phyloP scores from a whole-genome alignment of 2,797 vertebrate species.

The Rhabdophis nuchalis region DNA sequence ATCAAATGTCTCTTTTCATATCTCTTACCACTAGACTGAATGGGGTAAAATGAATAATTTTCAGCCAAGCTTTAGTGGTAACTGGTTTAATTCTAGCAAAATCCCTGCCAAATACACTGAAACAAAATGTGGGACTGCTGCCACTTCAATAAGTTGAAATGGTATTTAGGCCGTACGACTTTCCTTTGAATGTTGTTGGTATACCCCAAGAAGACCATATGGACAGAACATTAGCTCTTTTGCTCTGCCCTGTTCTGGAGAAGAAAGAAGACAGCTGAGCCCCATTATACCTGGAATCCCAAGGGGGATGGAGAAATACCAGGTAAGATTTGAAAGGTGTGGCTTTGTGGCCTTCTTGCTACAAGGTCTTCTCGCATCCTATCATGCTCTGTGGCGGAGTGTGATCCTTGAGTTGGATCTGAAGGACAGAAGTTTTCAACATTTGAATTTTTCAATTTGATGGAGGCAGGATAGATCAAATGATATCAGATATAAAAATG shows the following conservation, averaged over 20 bases:
- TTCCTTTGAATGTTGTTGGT: constrained; percentile 67
- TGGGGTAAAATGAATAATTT: constrained; percentile 27
- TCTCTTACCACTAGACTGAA: constrained; percentile 1
- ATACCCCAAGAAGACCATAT: constrained; percentile 69
- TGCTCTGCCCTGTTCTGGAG: constrained; percentile 53
- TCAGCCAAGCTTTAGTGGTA: constrained; percentile 46
- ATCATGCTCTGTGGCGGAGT: background rate
- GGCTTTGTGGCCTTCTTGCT: background rate
- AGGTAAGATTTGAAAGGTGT: constrained; percentile 41
- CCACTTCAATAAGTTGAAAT: constrained; percentile 68
- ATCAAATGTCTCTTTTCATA: constrained; percentile 14
- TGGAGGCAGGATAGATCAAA: background rate
- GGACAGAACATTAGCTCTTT: constrained; percentile 63
- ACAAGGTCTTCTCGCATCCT: background rate
- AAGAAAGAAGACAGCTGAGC: constrained; percentile 27
- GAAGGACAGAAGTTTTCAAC: background rate
- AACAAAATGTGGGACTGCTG: constrained; percentile 60
- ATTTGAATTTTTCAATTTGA: no score
- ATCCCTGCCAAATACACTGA: constrained; percentile 50
- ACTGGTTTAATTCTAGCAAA: constrained; percentile 29
- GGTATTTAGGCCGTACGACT: constrained; percentile 66
- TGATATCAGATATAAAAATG: background rate
- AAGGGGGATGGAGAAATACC: constrained; percentile 28
- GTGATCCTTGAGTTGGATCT: background rate
- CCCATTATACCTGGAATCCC: constrained; percentile 17